A percentile compares a stretch with the other conserved stretches of the same genome.
These are phyloP conservation scores for Monopterus albus DNA, from an alignment of 2,113 vertebrate species.

Conservation along the genomic window DNA sequence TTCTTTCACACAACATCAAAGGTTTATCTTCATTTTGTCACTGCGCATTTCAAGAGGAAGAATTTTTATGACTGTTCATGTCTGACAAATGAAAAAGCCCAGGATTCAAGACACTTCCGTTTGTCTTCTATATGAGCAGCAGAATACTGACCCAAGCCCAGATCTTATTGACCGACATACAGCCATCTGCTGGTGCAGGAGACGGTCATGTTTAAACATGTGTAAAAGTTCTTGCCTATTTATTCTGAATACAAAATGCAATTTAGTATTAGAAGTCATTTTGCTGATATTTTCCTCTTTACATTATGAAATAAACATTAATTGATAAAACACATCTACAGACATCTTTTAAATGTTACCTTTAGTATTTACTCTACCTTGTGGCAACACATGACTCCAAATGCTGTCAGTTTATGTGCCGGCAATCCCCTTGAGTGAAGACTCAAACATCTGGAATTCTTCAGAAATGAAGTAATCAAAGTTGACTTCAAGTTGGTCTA, in stretches of 20 bases:
- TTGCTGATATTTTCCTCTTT: too few relatives aligned
- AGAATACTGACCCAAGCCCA: too few relatives aligned
- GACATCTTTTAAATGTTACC: not conserved
- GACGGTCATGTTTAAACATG: too few relatives aligned
- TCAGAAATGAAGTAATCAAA: conserved; percentile 81
- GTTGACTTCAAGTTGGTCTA: conserved; percentile 72
- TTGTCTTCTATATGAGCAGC: not conserved
- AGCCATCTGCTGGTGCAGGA: too few relatives aligned
- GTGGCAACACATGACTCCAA: conserved; percentile 63
- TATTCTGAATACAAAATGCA: not conserved
- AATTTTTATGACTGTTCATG: not conserved
- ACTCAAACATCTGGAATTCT: conserved; percentile 80
- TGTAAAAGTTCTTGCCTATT: too few relatives aligned
- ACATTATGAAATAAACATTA: not conserved
- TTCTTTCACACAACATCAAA: not conserved
- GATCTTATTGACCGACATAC: too few relatives aligned
- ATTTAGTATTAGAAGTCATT: too few relatives aligned
- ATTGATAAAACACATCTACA: not conserved
- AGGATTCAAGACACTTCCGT: not conserved
- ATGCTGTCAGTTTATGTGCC: conserved; percentile 63
- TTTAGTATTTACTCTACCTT: conserved; percentile 21
- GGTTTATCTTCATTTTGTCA: not conserved
- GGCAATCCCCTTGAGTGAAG: conserved; percentile 44
- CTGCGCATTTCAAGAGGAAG: not conserved
- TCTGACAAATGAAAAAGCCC: not conserved